phyloP scores from a whole-genome alignment of 2,113 vertebrate species.

The Aegypius monachus region DNA sequence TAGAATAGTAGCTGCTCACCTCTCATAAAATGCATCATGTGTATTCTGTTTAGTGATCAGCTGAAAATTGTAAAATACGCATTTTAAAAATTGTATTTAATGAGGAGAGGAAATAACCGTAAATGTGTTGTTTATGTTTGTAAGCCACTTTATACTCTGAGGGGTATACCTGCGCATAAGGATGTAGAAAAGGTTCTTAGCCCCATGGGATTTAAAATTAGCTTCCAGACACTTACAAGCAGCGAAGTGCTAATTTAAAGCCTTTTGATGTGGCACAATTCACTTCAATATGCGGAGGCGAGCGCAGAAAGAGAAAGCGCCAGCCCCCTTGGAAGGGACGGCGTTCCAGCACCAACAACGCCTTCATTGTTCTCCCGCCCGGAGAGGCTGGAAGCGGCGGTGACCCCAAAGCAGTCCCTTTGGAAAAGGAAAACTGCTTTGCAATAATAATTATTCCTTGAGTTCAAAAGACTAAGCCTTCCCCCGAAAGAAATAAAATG shows the following conservation, averaged over 20 bases:
- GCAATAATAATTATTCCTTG: constrained; percentile 68
- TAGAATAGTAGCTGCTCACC: background rate
- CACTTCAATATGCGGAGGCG: background rate
- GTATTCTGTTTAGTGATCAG: background rate
- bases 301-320: background rate
- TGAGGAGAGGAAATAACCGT: background rate
- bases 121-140: background rate
- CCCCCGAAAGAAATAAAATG: constrained; percentile 16
- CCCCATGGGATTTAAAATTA: background rate
- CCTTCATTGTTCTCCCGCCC: constrained; percentile 42
- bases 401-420: constrained; percentile 49
- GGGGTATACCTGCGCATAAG: background rate
- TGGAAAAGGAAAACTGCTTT: constrained; percentile 53
- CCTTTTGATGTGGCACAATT: constrained; percentile 32
- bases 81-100: background rate
- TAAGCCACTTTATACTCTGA: background rate
- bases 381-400: constrained; percentile 25
- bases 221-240: background rate
- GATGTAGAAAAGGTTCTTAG: background rate
- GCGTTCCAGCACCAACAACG: constrained; percentile 30
- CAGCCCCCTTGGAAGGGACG: background rate
- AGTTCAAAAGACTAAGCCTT: constrained; percentile 63
- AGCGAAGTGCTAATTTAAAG: constrained; percentile 25
- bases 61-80: background rate
- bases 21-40: background rate